These are phyloP conservation scores for Aphelenchoides besseyi DNA, from an alignment of 1,140 invertebrate genomes.

Conservation along the genomic window DNA sequence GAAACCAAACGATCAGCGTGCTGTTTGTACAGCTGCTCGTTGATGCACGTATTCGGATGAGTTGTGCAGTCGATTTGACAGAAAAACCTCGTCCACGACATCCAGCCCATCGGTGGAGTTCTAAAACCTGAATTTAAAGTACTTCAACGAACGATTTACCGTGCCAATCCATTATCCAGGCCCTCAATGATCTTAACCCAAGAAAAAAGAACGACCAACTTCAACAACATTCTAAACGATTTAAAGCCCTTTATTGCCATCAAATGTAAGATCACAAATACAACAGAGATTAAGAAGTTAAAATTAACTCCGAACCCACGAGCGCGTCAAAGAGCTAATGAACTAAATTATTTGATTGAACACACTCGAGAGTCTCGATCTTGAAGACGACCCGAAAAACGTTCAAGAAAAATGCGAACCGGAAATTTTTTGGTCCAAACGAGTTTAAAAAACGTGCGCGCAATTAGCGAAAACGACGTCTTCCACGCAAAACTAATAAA, in stretches of 20 bases:
- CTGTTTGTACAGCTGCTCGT: conserved; percentile 55
- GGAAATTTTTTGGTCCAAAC: neutral
- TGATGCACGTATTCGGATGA: conserved; percentile 57
- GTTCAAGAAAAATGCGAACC: no score
- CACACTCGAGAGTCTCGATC: no score
- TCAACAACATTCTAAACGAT: neutral
- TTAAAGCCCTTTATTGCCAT: neutral
- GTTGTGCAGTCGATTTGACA: conserved; percentile 81
- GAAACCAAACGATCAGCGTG: conserved; percentile 40
- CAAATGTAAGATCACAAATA: neutral
- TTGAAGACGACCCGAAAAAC: no score
- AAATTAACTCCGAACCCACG: neutral
- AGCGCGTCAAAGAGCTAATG: no score
- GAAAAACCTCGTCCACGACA: conserved; percentile 85
- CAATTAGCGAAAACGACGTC: neutral
- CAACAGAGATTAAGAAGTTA: neutral
- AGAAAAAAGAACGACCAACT: conserved; percentile 9
- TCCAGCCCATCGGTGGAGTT: conserved; percentile 86
- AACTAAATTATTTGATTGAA: no score
- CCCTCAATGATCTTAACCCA: neutral
- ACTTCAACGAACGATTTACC: neutral
- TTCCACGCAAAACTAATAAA: no score
- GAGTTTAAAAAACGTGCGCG: neutral
- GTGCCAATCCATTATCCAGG: conserved; percentile 19
- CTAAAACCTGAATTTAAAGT: conserved; percentile 38